Conservation (phyloP, 2,113 vertebrate species). For the Equus przewalskii region DNA sequence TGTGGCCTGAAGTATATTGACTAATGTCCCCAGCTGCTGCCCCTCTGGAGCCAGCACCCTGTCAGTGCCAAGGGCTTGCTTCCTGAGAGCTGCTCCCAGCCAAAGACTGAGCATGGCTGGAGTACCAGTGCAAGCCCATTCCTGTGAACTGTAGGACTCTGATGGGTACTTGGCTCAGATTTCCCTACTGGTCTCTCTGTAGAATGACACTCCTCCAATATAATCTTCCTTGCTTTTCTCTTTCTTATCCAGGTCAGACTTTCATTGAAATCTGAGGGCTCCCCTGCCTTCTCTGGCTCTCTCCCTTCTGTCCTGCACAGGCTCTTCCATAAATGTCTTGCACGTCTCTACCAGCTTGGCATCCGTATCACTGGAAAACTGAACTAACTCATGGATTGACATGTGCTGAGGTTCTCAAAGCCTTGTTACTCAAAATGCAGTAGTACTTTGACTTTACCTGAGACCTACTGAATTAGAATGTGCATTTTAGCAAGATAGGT, state of each 20-base stretch:
- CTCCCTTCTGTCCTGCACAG: background rate
- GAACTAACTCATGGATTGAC: background rate
- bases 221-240: background rate
- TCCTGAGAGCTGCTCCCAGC: background rate
- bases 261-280: background rate
- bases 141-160: background rate
- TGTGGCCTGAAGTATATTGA: background rate
- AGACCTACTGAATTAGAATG: background rate
- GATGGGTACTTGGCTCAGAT: background rate
- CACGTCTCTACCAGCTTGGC: background rate
- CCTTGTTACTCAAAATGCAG: background rate
- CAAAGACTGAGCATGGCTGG: accelerated
- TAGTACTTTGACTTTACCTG: background rate
- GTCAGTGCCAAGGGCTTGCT: background rate
- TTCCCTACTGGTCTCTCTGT: background rate
- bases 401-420: background rate
- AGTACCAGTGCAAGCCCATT: background rate
- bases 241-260: background rate
- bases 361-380: background rate
- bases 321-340: background rate
- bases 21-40: background rate
- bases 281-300: accelerated
- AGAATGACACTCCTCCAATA: background rate
- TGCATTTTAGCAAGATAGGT: background rate
- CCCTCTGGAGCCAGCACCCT: background rate